Percentiles rank a stretch among this genome's conserved stretches.
Evolutionary conservation across 2,797 vertebrate genomes (phyloP).

Genomic region (Platalea minor): DNA sequence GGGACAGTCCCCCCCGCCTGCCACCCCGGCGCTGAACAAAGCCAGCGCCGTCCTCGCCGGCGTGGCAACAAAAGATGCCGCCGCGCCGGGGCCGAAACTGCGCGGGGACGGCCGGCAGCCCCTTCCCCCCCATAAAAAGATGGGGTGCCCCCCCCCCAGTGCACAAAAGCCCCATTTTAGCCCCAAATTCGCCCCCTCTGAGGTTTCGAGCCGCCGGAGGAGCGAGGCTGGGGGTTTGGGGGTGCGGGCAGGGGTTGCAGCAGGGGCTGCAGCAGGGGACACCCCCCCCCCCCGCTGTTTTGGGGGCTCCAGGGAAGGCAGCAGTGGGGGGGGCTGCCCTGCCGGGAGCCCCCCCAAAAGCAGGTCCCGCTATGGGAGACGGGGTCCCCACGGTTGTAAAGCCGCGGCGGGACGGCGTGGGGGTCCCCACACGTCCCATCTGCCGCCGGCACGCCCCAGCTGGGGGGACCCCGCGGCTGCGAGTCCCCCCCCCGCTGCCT

Average conservation of each 20-base stretch:
- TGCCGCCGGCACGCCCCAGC: neutral
- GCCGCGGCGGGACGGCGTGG: fast-evolving
- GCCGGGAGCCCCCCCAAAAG: neutral
- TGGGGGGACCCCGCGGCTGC: no score
- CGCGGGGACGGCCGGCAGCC: neutral
- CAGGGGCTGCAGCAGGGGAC: no score
- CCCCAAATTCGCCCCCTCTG: neutral
- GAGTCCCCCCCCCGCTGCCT: neutral
- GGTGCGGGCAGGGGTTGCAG: neutral
- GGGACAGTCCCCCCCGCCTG: neutral
- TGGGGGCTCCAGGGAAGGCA: neutral
- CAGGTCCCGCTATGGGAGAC: neutral
- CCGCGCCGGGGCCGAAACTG: neutral
- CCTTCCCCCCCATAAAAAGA: neutral
- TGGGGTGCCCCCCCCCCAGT: no score
- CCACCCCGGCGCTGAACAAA: neutral
- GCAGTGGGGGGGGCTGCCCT: no score
- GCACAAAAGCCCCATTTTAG: neutral
- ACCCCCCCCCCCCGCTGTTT: neutral
- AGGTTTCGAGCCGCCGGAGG: neutral
- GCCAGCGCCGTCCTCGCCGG: neutral
- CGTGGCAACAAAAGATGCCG: neutral
- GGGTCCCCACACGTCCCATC: neutral
- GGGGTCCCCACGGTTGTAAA: neutral
- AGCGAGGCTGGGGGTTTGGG: neutral